Evolutionary conservation across 2,113 vertebrate species (phyloP).

Genomic region (Macquaria australasica): DNA sequence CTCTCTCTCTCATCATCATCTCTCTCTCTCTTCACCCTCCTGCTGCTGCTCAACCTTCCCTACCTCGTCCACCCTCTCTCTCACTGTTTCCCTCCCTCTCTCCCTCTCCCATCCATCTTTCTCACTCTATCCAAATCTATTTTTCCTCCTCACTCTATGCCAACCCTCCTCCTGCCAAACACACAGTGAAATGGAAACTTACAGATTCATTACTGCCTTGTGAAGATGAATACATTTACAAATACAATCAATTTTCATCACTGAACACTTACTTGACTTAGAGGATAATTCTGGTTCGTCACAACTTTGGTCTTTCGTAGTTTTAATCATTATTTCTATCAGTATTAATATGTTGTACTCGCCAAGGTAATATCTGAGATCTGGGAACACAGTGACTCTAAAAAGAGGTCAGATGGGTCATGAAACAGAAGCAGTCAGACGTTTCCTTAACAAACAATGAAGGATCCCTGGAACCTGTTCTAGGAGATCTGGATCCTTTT

Average conservation of each 20-base stretch:
- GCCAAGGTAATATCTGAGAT: too few species aligned
- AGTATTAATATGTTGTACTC: too few species aligned
- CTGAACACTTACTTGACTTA: not conserved
- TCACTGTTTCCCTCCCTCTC: not conserved
- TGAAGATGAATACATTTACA: not conserved
- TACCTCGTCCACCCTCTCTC: not conserved
- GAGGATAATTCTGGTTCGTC: too few species aligned
- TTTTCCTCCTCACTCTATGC: not conserved
- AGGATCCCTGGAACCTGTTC: too few species aligned
- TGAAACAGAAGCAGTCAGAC: too few species aligned
- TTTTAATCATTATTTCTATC: too few species aligned
- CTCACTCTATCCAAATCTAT: not conserved
- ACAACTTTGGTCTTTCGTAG: too few species aligned
- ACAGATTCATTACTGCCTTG: not conserved
- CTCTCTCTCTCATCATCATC: slow-evolving; percentile 10
- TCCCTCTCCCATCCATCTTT: not conserved
- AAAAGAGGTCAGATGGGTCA: too few species aligned
- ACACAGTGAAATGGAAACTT: slow-evolving; percentile 15
- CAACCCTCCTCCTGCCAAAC: not conserved
- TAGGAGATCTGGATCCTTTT: too few species aligned
- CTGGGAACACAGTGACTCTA: too few species aligned
- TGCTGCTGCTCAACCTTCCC: not conserved
- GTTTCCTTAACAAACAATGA: too few species aligned
- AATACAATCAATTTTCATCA: not conserved
- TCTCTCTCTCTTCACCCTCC: slow-evolving; percentile 7